phyloP scores from a whole-genome alignment of 2,113 vertebrate species.

The Leiothrix lutea region DNA sequence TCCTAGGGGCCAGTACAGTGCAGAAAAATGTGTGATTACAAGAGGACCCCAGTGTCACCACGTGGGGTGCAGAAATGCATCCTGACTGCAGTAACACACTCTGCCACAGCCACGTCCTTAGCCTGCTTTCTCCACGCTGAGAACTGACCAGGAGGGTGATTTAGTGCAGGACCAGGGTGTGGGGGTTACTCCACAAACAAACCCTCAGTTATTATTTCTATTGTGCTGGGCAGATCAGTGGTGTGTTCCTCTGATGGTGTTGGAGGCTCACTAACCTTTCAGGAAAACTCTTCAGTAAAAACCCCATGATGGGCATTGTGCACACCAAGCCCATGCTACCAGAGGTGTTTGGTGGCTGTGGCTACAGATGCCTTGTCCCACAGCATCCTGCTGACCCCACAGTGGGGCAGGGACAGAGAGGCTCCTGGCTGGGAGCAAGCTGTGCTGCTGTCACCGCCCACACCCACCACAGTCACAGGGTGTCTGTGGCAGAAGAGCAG shows the following conservation, averaged over 20 bases:
- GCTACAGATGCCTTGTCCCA: accelerated
- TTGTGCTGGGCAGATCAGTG: neutral
- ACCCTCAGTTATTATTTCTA: neutral
- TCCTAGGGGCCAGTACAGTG: neutral
- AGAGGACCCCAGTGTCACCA: neutral
- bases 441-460: neutral
- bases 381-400: accelerated
- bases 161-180: neutral
- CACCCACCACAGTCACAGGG: neutral
- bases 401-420: accelerated
- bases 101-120: neutral
- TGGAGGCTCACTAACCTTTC: neutral
- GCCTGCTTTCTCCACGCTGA: neutral
- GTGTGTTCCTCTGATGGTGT: neutral
- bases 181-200: neutral
- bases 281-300: neutral
- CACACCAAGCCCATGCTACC: accelerated
- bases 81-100: neutral
- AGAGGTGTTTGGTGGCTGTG: neutral
- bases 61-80: neutral
- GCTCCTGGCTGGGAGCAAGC: neutral
- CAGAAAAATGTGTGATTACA: neutral
- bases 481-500: neutral
- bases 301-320: accelerated
- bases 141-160: neutral